Base-by-base conservation (phyloP, 1,140 invertebrate genomes). In the Megathymus violae region DNA sequence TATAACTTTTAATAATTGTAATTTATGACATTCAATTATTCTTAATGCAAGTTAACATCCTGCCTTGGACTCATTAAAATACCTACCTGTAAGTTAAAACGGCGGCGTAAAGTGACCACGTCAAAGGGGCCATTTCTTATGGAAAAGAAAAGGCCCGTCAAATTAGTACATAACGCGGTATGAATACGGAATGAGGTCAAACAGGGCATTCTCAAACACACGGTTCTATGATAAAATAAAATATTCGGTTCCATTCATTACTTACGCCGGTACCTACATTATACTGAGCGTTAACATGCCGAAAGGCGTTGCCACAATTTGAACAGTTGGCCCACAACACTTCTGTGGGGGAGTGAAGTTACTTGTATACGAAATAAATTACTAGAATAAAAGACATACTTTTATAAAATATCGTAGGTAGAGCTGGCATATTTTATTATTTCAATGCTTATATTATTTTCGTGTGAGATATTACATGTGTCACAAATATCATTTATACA, bases 151-250 rank as follows among this genome's bases (percentile, higher is more conserved):
- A 69, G 72, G 31, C 60, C 56, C 67, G 70, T 78, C 72, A 70
- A 74, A 78, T 78, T 76, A 78, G 71, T 87, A 89, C 75, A 87
- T 88, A 87, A 74, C 84, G 74, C 80, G 77, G 67, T 80, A 73
- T 86, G 88, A 88, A 90, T 90, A 88, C 82, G 46, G 56, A 88
- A 90, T 90, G 85, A 90, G 88, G 85, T 88, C 79, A 84, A 86
- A 85, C 76, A 78, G 80, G 85, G 82, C 82, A 85, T 79, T 82
- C 80, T 80, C 76, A 85, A 87, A 87, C 78, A 87, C 56, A 76
- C 76, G 62, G 67, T 52, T 78, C 78, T 83, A 80, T 79, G 77
- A 75, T 76, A 78, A 84, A 89, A 89, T 88, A 89, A 89, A 89
- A 85, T 89, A 89, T 89, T 88, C 85, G 72, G 70, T 75, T 74